phyloP scores from a whole-genome alignment of 2,888 invertebrate genomes.

The Ectropis crepuscularia region DNA sequence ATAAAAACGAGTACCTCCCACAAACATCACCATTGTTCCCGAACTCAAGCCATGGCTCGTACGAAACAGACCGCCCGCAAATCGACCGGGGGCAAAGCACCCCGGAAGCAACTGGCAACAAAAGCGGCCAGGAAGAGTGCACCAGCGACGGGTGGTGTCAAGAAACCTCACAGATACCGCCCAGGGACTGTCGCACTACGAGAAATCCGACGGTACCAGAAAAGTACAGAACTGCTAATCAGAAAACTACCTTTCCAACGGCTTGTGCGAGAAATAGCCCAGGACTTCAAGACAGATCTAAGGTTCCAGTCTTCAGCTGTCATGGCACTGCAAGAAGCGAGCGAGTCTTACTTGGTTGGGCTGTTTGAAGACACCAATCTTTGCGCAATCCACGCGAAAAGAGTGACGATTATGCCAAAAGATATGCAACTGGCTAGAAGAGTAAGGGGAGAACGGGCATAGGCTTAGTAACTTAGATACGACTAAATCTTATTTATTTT shows the following conservation, averaged over 20 bases:
- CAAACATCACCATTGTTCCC: background rate
- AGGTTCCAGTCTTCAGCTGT: slow-evolving; percentile 89
- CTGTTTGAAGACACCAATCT: slow-evolving; percentile 91
- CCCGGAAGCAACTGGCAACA: slow-evolving; percentile 88
- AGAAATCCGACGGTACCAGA: slow-evolving; percentile 90
- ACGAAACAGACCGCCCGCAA: slow-evolving; percentile 91
- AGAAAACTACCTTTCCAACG: slow-evolving; percentile 90
- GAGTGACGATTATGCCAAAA: slow-evolving; percentile 76
- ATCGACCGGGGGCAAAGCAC: slow-evolving; percentile 90
- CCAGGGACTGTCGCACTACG: slow-evolving; percentile 89
- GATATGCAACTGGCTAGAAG: slow-evolving; percentile 71
- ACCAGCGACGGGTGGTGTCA: slow-evolving; percentile 89
- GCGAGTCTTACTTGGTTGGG: slow-evolving; percentile 87
- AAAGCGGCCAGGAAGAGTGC: slow-evolving; percentile 90
- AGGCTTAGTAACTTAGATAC: slow-evolving; percentile 2
- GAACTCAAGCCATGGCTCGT: slow-evolving; percentile 83
- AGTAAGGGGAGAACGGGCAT: slow-evolving; percentile 70
- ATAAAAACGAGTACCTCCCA: slow-evolving; percentile 3
- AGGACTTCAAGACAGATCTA: slow-evolving; percentile 89
- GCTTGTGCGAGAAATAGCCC: slow-evolving; percentile 89
- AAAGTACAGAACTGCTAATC: slow-evolving; percentile 89
- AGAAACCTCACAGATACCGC: slow-evolving; percentile 89
- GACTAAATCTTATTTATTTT: background rate
- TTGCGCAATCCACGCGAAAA: slow-evolving; percentile 89
- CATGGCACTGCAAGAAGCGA: slow-evolving; percentile 87